Percentiles rank a stretch among this genome's conserved stretches.
Conservation (phyloP, 2,888 invertebrate species). For the Amphipoea oculea region DNA sequence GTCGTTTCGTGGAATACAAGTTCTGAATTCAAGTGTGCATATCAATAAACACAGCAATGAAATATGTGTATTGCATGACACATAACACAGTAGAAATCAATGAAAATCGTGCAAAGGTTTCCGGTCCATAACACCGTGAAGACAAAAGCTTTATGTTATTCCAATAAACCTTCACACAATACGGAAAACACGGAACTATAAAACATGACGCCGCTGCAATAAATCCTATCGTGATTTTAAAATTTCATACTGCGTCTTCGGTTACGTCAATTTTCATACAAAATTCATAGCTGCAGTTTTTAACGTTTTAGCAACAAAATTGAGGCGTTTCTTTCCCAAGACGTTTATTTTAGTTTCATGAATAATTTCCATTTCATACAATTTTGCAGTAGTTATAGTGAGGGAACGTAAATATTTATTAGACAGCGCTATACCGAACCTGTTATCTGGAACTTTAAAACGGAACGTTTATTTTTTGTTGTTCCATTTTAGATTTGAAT, state of each 20-base stretch:
- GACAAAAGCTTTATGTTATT: slow-evolving; percentile 65
- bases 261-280: slow-evolving; percentile 76
- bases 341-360: slow-evolving; percentile 62
- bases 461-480: slow-evolving; percentile 24
- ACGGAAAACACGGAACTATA: slow-evolving; percentile 69
- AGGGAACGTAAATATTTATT: slow-evolving; percentile 68
- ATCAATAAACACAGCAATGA: not conserved
- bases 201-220: slow-evolving; percentile 67
- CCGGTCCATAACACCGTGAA: slow-evolving; percentile 39
- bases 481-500: slow-evolving; percentile 44
- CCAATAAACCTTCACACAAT: slow-evolving; percentile 68
- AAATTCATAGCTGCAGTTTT: slow-evolving; percentile 74
- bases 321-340: slow-evolving; percentile 61
- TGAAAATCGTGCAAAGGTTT: slow-evolving; percentile 15
- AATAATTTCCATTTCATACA: slow-evolving; percentile 65
- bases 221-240: slow-evolving; percentile 75
- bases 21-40: not conserved
- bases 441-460: slow-evolving; percentile 62
- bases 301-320: slow-evolving; percentile 64
- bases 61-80: slow-evolving; percentile 9
- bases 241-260: slow-evolving; percentile 74
- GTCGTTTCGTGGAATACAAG: not conserved
- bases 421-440: slow-evolving; percentile 53
- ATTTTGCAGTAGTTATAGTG: slow-evolving; percentile 57
- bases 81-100: not conserved